Conservation (phyloP, 2,113 vertebrate species). For the Salminus brasiliensis region DNA sequence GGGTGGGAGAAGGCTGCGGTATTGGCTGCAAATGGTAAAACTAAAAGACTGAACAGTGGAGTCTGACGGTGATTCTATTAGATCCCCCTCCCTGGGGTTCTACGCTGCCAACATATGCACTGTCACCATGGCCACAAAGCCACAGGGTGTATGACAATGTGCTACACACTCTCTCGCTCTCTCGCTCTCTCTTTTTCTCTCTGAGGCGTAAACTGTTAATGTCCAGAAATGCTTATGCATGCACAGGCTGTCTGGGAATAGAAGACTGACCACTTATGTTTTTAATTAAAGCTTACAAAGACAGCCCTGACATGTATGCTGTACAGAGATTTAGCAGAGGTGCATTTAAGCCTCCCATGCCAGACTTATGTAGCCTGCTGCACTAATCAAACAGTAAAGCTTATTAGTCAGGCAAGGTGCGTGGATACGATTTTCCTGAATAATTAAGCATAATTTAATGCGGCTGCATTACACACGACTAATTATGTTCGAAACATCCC, state of each 20-base stretch:
- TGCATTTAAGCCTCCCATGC: neutral
- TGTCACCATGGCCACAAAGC: slow-evolving; percentile 61
- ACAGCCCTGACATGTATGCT: neutral
- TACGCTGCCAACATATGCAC: slow-evolving; percentile 42
- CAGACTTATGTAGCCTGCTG: neutral
- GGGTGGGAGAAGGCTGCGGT: neutral
- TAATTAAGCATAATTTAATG: neutral
- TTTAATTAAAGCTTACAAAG: slow-evolving; percentile 7
- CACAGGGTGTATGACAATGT: slow-evolving; percentile 9
- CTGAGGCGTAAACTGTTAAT: neutral
- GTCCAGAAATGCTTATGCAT: neutral
- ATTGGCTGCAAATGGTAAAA: slow-evolving; percentile 14
- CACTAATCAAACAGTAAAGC: neutral
- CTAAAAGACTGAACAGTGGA: slow-evolving; percentile 57
- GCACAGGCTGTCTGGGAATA: neutral
- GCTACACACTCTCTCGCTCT: slow-evolving; percentile 11
- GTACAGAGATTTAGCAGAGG: neutral
- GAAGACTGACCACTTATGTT: neutral
- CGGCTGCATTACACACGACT: neutral
- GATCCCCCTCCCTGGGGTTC: slow-evolving; percentile 29
- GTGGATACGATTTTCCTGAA: neutral
- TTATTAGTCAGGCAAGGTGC: neutral
- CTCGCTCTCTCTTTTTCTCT: neutral
- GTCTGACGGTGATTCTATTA: slow-evolving; percentile 35
- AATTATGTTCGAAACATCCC: neutral